Base-by-base conservation (phyloP, 2,797 vertebrate genomes). In the Pteropus rufus region DNA sequence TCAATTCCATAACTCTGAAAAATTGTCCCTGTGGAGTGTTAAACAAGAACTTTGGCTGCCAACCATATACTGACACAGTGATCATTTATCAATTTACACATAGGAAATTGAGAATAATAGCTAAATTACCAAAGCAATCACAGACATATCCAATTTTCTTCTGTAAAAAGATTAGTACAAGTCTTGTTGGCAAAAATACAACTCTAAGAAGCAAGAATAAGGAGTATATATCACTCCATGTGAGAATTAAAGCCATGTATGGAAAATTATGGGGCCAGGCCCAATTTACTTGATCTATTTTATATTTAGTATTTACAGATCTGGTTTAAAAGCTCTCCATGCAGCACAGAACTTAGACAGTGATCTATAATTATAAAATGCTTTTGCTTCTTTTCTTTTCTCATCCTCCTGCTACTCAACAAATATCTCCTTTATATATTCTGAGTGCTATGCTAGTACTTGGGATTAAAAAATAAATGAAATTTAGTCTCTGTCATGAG, bases 141-240 rank as follows among this genome's bases (percentile, higher is more conserved):
- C 95, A 75, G 97, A 77, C 83, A 84, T 86, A 69, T 89, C 88
- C 46, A 52, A 87, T 96, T 97, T 97, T 93, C 77, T 95, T 58
- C 69, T 36, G 11, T 64, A 85, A 77, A 94, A 96, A 91, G 54
- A 96, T 94, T 65, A 92, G 86, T 95, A 84, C 90, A 97, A 97
- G 84, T 95, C 87, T 79, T 94, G 15, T 89, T 97, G 95, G 95
- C 95, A 96, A 93, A 95, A 92, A 46, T 94, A 82, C 88, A 95
- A 54, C 24, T 83, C 62, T 86, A 83, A 93, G 91, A 96, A 96
- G 72, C 64, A 84, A 90, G 86, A 96, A 73, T 69, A 89, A 76
- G 52, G 62, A 90, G 54, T 64, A 90, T 96, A 76, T 24, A 90
- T 94, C 86, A 94, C 18, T 41, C n/a, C 6, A 11, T 23, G 41